Evolutionary conservation across 2,888 invertebrate genomes (phyloP), one percentile per base, ranked within the genome.

Genomic region (Agrotis segetum): DNA sequence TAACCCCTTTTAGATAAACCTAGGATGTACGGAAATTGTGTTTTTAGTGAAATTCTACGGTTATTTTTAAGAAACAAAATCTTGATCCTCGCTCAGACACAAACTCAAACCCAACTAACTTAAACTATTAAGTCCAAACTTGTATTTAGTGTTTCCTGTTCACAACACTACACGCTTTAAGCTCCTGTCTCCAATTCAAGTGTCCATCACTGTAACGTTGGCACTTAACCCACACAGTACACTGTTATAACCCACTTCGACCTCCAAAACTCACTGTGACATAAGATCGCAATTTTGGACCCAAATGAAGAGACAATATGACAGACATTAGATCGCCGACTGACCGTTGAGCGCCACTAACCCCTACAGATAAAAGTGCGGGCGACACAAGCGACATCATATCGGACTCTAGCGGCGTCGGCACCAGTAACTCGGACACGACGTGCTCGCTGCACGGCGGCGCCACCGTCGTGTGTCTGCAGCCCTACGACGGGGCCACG

Each of bases 321-420:
- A 40, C 40, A 67, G 24, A 47, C 52, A 62, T 70, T 66, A 50
- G 40, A 58, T 67, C 67, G 74, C 70, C 67, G 74, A 86, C 86
- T 91, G 87, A 89, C 88, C 81, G 84, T 85, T 83, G 81, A 87
- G 88, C 83, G 85, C 71, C 81, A 79, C 74, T 82, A 82, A 82
- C 88, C 87, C 91, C 96, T 96, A 90, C 97, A 99, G 99, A 99
- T 97, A 99, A 99, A 96, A 98, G 98, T 93, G 97, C 98, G 89
- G 98, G 98, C 80, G 98, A 98, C 93, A 97, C 98, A 84, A 98
- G 98, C 95, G 98, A 99, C 96, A 98, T 98, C 92, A 98, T 98
- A 90, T 98, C 98, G 94, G 98, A 99, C 96, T 99, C 98, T 89
- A 98, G 98, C 83, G 99, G 99, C 74, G 98, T 99, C 72, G 99